Conservation (phyloP, 1,140 invertebrate genomes). For the Helicoverpa zea region DNA sequence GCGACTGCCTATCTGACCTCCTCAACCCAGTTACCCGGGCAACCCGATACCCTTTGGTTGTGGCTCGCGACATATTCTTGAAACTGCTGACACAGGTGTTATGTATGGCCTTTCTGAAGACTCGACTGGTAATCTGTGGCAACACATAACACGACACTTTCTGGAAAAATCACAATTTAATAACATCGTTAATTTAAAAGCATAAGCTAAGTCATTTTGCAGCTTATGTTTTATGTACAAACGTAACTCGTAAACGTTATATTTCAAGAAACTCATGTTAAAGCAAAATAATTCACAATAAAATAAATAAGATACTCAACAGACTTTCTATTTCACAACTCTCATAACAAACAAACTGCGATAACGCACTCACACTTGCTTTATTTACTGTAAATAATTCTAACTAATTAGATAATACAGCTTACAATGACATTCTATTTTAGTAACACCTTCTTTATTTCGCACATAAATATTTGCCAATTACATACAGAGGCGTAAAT, state of each 20-base stretch:
- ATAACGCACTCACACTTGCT: not conserved
- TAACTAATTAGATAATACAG: slow-evolving; percentile 1
- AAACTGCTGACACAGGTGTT: not conserved
- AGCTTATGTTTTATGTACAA: too few relatives aligned
- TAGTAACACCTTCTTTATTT: not conserved
- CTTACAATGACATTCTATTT: slow-evolving; percentile 1
- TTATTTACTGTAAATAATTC: not conserved
- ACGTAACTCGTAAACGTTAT: too few relatives aligned
- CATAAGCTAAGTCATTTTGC: too few relatives aligned
- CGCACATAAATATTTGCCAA: slow-evolving; percentile 1
- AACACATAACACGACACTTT: not conserved
- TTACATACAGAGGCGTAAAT: not conserved
- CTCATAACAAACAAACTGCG: too few relatives aligned
- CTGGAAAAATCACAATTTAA: not conserved
- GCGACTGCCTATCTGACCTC: too few relatives aligned
- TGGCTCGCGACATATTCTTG: not conserved
- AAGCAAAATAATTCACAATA: too few relatives aligned
- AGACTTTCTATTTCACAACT: too few relatives aligned
- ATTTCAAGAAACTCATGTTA: too few relatives aligned
- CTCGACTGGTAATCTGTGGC: not conserved
- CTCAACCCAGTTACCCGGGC: too few relatives aligned
- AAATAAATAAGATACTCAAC: too few relatives aligned
- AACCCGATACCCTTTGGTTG: too few relatives aligned
- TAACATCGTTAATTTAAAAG: too few relatives aligned
- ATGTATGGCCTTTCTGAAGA: not conserved